Conservation (phyloP, 2,113 vertebrate species). For the Probosciger aterrimus region DNA sequence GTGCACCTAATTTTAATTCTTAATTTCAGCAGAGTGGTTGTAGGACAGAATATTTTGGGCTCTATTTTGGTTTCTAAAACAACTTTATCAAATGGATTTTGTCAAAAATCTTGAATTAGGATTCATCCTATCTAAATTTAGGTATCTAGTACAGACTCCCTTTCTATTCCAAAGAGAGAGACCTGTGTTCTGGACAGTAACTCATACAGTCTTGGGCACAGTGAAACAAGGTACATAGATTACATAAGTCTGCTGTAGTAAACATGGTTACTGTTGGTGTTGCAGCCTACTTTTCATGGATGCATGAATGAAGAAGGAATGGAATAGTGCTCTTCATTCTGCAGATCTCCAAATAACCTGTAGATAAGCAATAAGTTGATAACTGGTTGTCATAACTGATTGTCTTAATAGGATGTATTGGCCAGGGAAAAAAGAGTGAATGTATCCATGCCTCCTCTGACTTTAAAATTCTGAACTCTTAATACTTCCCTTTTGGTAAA, state of each 20-base stretch:
- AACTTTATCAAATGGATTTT: neutral
- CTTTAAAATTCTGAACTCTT: neutral
- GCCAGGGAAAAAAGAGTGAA: neutral
- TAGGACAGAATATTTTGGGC: neutral
- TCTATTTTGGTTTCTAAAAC: neutral
- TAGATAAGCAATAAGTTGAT: neutral
- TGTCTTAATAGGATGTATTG: neutral
- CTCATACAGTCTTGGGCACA: neutral
- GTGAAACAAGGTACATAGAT: neutral
- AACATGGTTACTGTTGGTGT: neutral
- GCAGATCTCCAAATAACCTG: neutral
- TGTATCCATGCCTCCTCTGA: neutral
- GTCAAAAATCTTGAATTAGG: neutral
- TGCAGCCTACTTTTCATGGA: neutral
- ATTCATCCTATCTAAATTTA: neutral
- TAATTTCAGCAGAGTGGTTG: neutral
- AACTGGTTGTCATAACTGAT: neutral
- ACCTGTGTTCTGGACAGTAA: neutral
- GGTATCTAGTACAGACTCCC: neutral
- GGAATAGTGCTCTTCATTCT: neutral
- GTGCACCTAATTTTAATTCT: neutral
- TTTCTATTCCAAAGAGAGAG: neutral
- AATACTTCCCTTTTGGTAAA: neutral
- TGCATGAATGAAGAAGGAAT: neutral
- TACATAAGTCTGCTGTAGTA: neutral